phyloP scores from a whole-genome alignment of 2,888 invertebrate genomes.

The Leptinotarsa peninsularis region DNA sequence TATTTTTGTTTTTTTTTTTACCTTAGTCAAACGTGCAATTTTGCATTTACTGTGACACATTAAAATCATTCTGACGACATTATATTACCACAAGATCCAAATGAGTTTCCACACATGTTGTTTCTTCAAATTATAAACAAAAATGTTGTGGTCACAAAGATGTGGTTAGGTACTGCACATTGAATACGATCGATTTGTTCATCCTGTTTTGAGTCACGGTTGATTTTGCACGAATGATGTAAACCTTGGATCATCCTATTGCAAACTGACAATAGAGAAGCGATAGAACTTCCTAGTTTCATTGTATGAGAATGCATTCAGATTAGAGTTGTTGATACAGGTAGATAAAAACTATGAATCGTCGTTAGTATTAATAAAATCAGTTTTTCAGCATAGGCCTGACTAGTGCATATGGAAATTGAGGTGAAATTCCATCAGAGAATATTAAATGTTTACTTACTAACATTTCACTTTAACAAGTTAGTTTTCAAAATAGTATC shows the following conservation, averaged over 20 bases:
- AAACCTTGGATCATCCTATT: slow-evolving; percentile 39
- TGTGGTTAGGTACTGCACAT: not conserved
- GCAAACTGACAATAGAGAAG: slow-evolving; percentile 29
- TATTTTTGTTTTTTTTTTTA: too few species aligned
- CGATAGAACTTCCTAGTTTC: slow-evolving; percentile 1
- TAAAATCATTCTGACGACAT: not conserved
- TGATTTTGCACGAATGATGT: slow-evolving; percentile 42
- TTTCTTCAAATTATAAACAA: not conserved
- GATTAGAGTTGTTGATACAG: not conserved
- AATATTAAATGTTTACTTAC: too few species aligned
- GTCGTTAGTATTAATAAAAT: too few species aligned
- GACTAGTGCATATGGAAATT: too few species aligned
- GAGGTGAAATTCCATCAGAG: too few species aligned
- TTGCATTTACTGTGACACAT: not conserved
- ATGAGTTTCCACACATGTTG: not conserved
- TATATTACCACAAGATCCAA: not conserved
- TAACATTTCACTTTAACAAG: too few species aligned
- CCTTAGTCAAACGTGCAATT: too few species aligned
- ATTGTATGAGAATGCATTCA: not conserved
- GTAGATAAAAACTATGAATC: too few species aligned
- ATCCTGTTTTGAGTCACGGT: slow-evolving; percentile 32
- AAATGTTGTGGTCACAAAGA: not conserved
- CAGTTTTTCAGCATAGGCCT: too few species aligned
- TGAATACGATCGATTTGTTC: slow-evolving; percentile 4
- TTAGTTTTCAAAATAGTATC: too few species aligned